phyloP scores from a whole-genome alignment of 64 coral and sea anemone genomes.

The Platygyra sinensis region DNA sequence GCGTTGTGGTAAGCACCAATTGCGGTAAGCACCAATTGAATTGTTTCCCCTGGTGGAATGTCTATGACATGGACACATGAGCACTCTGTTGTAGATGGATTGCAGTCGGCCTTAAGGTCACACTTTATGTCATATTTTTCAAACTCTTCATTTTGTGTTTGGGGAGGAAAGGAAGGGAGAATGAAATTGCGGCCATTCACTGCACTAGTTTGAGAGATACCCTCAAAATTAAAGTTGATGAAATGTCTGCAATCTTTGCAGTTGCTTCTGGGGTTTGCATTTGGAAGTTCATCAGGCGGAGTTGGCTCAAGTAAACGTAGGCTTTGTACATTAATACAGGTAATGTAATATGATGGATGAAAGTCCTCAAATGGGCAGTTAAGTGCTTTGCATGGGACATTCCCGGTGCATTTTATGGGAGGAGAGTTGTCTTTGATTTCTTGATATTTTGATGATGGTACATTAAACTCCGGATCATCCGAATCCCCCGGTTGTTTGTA shows the following conservation, averaged over 20 bases:
- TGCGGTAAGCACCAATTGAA: conserved; percentile 60
- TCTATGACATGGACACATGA: conserved; percentile 55
- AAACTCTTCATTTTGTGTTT: conserved; percentile 44
- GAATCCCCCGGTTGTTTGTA: not conserved
- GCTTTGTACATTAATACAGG: conserved; percentile 41
- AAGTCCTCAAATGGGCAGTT: conserved; percentile 69
- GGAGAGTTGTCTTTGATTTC: not conserved
- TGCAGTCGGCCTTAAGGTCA: conserved; percentile 18
- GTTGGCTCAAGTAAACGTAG: conserved; percentile 42
- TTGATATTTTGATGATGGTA: not conserved
- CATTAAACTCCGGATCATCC: conserved; percentile 11
- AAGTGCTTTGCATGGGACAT: conserved; percentile 42
- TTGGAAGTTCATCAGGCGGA: conserved; percentile 37
- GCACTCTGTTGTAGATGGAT: conserved; percentile 30
- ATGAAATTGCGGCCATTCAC: conserved; percentile 65
- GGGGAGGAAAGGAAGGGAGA: conserved; percentile 36
- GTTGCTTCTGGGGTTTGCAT: not conserved
- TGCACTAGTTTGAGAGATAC: conserved; percentile 19
- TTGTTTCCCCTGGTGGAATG: conserved; percentile 48
- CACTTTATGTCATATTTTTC: conserved; percentile 9
- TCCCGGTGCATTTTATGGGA: not conserved
- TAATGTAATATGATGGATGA: not conserved
- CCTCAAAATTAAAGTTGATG: conserved; percentile 69
- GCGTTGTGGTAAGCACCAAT: not conserved
- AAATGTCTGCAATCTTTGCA: conserved; percentile 31